Conservation (phyloP, 2,888 invertebrate genomes). For the Alloplasta piceator region DNA sequence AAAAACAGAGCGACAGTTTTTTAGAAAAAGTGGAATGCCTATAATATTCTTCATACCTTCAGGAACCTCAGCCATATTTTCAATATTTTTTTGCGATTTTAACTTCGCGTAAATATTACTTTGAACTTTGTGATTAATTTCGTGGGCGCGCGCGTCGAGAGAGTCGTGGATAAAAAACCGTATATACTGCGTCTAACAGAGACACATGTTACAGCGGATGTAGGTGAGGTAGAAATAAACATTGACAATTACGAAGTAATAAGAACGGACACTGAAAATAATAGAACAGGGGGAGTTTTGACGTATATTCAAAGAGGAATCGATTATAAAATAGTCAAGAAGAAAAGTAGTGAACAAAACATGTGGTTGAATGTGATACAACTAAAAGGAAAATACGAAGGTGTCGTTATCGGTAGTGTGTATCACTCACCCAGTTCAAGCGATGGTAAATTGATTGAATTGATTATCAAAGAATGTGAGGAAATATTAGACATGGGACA, state of each 20-base stretch:
- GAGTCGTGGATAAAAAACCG: not conserved
- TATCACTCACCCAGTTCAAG: not conserved
- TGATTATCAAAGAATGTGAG: slow-evolving; percentile 46
- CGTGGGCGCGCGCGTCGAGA: too few relatives aligned
- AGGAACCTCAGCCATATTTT: too few relatives aligned
- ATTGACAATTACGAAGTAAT: slow-evolving; percentile 11
- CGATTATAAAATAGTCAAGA: not conserved
- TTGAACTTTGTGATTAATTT: too few relatives aligned
- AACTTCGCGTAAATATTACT: too few relatives aligned
- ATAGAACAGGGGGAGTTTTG: not conserved
- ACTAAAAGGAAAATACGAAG: slow-evolving; percentile 10
- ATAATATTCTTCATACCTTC: too few relatives aligned
- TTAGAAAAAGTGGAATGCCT: too few relatives aligned
- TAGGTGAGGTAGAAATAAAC: not conserved
- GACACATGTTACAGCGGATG: slow-evolving; percentile 1
- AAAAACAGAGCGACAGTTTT: too few relatives aligned
- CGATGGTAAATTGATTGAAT: slow-evolving; percentile 45
- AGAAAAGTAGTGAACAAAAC: slow-evolving; percentile 1
- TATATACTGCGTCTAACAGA: slow-evolving; percentile 1
- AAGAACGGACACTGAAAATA: slow-evolving; percentile 6
- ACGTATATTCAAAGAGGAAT: not conserved
- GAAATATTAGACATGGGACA: slow-evolving; percentile 24
- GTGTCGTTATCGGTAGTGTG: not conserved
- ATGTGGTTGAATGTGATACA: slow-evolving; percentile 8
- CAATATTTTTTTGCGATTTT: too few relatives aligned